Base-by-base conservation (phyloP, 2,113 vertebrate species). In the Malurus alboscapulatus region DNA sequence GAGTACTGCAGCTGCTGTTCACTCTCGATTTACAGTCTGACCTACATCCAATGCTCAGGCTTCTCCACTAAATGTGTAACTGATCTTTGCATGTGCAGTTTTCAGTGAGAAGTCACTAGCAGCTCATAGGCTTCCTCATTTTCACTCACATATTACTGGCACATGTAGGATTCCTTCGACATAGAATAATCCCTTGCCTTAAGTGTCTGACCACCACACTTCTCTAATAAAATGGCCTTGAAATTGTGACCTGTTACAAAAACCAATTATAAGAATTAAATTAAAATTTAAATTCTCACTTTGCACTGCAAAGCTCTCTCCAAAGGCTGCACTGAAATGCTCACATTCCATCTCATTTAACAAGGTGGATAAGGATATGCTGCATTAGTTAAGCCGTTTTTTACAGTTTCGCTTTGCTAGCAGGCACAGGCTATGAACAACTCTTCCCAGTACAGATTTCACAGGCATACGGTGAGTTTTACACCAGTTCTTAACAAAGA, bases 1-100 rank as follows among this genome's bases (percentile, higher is more conserved):
- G 54, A 85, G 55, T 17, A 51, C 51, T 77, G 72, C 93, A 96
- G 92, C 79, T 94, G 92, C 88, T 86, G 26, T 12, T 71, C 59
- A 48, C 61, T 86, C 55, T 18, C 71, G 51, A 88, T 84, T 94
- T 87, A 89, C 84, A 53, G 42, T 25, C 48, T 79, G 84, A 92
- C 84, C 87, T 89, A 91, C 30, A 79, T 48, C 34, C 55, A 90
- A 17, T 1, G 8, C 63, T 76, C 12, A 47, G 30, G 18, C 53
- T 84, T 55, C 84, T 84, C 32, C 76, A 84, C 38, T 74, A 44
- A 44, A 30, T 2, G 15, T 51, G 61, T 44, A 87, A 94, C 40
- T 68, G 68, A 84, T 71, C 61, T 75, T 17, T 42, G 48, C 45
- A 53, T 10, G 45, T 38, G 24, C 59, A 71, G 19, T 44, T 84